Conservation (phyloP, 2,888 invertebrate species). For the Atrina japonica region DNA sequence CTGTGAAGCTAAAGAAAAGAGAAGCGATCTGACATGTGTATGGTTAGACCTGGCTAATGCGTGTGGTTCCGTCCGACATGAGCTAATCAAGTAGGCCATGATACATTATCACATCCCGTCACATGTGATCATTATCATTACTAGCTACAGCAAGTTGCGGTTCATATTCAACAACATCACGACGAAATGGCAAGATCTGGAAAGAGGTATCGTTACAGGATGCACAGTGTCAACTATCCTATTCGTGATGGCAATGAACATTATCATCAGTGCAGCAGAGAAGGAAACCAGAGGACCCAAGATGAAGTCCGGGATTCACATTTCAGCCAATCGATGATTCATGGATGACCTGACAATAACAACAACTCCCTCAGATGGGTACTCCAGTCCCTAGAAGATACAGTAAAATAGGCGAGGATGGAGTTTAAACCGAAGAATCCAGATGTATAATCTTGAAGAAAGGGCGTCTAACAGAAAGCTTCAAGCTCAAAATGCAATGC, state of each 20-base stretch:
- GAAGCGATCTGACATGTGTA: slow-evolving; percentile 3
- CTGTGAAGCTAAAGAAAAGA: neutral
- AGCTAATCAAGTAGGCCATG: slow-evolving; percentile 16
- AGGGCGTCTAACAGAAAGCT: slow-evolving; percentile 14
- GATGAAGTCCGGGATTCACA: slow-evolving; percentile 1
- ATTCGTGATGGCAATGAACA: slow-evolving; percentile 35
- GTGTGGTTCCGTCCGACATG: slow-evolving; percentile 26
- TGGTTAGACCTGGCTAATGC: slow-evolving; percentile 36
- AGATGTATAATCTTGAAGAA: slow-evolving; percentile 30
- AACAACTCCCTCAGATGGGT: slow-evolving; percentile 22
- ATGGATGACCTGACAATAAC: slow-evolving; percentile 19
- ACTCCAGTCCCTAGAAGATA: slow-evolving; percentile 13
- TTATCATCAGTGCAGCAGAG: slow-evolving; percentile 24
- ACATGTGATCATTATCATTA: slow-evolving; percentile 2
- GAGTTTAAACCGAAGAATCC: slow-evolving; percentile 21
- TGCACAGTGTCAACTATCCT: slow-evolving; percentile 37
- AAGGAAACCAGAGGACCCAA: slow-evolving; percentile 28
- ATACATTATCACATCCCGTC: slow-evolving; percentile 29
- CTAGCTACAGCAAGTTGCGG: slow-evolving; percentile 10
- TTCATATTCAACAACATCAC: slow-evolving; percentile 9
- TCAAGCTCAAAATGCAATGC: slow-evolving; percentile 19
- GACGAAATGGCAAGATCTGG: slow-evolving; percentile 27
- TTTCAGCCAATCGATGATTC: slow-evolving; percentile 2
- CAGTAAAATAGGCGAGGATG: slow-evolving; percentile 21
- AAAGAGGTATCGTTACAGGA: slow-evolving; percentile 41